Percentiles rank a stretch among this genome's conserved stretches.
These are phyloP conservation scores for Siniperca undulata DNA, from an alignment of 2,797 vertebrate genomes.

Conservation along the genomic window DNA sequence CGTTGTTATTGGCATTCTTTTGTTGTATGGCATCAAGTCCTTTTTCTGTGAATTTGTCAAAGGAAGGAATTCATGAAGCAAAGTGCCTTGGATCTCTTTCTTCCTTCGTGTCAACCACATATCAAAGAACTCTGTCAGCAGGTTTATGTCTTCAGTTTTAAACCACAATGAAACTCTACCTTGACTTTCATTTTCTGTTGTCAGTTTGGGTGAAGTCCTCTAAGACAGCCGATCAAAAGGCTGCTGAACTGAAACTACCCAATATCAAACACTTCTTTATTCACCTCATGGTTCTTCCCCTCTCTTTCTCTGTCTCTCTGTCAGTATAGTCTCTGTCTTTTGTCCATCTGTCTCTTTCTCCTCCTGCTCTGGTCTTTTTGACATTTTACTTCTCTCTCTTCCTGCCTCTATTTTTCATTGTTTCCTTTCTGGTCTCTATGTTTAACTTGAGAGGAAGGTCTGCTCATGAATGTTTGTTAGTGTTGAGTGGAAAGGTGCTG, in stretches of 20 bases:
- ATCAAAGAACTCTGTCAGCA: constrained; percentile 55
- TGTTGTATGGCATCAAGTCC: constrained; percentile 21
- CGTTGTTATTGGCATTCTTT: constrained; percentile 28
- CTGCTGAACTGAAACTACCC: constrained; percentile 57
- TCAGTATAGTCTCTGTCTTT: constrained; percentile 45
- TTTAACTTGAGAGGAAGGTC: constrained; percentile 7
- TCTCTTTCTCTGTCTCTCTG: constrained; percentile 15
- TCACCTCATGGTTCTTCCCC: constrained; percentile 29
- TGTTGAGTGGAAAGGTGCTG: constrained; percentile 7
- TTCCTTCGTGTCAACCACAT: constrained; percentile 43
- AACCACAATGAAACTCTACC: constrained; percentile 41
- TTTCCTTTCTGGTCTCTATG: constrained; percentile 9
- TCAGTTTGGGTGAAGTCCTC: constrained; percentile 54
- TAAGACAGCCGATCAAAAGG: constrained; percentile 63
- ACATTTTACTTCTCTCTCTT: constrained; percentile 17
- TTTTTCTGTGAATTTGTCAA: constrained; percentile 30
- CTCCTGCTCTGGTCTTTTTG: constrained; percentile 15
- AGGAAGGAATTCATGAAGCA: constrained; percentile 38
- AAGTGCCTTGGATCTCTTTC: constrained; percentile 36
- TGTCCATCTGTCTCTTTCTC: constrained; percentile 11
- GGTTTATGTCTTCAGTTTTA: constrained; percentile 55
- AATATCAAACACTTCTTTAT: constrained; percentile 59
- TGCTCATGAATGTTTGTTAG: not conserved
- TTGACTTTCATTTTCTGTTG: constrained; percentile 63
- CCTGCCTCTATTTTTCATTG: constrained; percentile 5